Percentiles rank a stretch among this genome's conserved stretches.
phyloP scores from a whole-genome alignment of 2,888 invertebrate species.

The Melanchra persicariae region DNA sequence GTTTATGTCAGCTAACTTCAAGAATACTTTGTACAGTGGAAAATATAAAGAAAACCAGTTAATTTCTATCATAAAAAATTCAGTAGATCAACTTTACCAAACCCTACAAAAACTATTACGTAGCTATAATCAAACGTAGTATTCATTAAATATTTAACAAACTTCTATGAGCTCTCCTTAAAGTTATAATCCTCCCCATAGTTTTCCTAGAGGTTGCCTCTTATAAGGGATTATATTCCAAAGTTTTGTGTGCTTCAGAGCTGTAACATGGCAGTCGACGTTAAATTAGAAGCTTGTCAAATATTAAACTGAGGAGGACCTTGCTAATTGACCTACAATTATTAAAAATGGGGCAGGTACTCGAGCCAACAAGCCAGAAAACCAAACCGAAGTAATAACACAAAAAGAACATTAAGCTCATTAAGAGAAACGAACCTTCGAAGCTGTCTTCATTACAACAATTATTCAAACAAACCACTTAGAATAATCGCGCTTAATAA shows the following conservation, averaged over 20 bases:
- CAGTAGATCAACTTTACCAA: not conserved
- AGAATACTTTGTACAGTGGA: constrained; percentile 9
- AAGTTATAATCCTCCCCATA: constrained; percentile 35
- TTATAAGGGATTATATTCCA: constrained; percentile 31
- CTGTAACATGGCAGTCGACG: constrained; percentile 22
- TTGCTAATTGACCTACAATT: constrained; percentile 4
- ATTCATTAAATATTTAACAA: constrained; percentile 39
- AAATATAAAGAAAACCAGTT: constrained; percentile 4
- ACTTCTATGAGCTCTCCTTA: constrained; percentile 16
- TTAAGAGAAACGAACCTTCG: constrained; percentile 41
- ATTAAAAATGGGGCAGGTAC: not conserved
- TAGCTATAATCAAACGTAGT: constrained; percentile 1
- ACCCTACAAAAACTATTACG: not conserved
- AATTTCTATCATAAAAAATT: constrained; percentile 9
- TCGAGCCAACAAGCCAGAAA: constrained; percentile 6
- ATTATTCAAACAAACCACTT: constrained; percentile 65
- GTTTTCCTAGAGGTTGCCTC: constrained; percentile 37
- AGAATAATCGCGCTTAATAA: constrained; percentile 63
- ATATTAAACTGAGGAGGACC: constrained; percentile 11
- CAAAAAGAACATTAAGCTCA: constrained; percentile 46
- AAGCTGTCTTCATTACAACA: constrained; percentile 60
- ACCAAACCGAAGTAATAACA: constrained; percentile 31
- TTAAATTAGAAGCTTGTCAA: constrained; percentile 19
- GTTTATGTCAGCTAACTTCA: constrained; percentile 40
- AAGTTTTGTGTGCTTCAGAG: constrained; percentile 28